Evolutionary conservation across 2,113 vertebrate genomes (phyloP).

Genomic region (Pachycephala philippinensis): DNA sequence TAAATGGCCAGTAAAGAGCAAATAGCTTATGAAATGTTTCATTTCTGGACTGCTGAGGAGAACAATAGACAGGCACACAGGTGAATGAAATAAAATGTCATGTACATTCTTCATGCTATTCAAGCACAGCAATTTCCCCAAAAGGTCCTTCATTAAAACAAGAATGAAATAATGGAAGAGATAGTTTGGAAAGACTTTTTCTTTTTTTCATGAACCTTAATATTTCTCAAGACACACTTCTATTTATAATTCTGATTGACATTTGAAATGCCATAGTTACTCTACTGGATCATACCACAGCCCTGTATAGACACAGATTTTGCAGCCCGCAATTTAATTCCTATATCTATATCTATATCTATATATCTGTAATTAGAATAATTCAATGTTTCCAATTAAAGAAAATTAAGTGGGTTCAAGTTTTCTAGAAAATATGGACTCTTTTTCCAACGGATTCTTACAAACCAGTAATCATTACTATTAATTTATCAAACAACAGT

Average conservation of each 20-base stretch:
- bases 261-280: neutral
- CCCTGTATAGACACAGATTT: neutral
- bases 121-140: neutral
- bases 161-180: constrained; percentile 13
- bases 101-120: neutral
- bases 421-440: neutral
- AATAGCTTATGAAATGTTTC: constrained; percentile 21
- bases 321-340: neutral
- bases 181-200: neutral
- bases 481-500: neutral
- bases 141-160: constrained; percentile 21
- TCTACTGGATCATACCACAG: neutral
- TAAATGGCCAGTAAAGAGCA: constrained; percentile 20
- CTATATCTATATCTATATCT: too few species aligned
- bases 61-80: constrained; percentile 30
- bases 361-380: neutral
- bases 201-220: neutral
- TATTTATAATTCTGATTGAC: neutral
- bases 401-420: neutral
- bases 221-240: neutral
- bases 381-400: neutral
- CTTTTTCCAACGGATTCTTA: neutral
- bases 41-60: constrained; percentile 2
- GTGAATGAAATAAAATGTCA: constrained; percentile 52
- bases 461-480: neutral